Base-by-base conservation (phyloP, 2,888 invertebrate genomes). In the Lypha dubia region DNA sequence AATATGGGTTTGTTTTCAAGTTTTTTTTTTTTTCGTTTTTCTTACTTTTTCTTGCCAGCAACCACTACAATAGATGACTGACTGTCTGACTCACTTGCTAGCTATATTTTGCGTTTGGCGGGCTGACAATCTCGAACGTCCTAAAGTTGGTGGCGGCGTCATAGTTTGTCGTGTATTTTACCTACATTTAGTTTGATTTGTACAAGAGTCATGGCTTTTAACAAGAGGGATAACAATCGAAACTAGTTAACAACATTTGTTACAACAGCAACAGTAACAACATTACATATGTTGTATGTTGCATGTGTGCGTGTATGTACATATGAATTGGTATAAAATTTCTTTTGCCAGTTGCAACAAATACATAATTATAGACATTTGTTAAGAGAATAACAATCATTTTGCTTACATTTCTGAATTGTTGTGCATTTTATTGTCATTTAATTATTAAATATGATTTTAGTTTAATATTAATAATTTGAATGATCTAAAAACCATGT, bases 161-260 rank as follows among this genome's bases (percentile, higher is more conserved):
- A n/a, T n/a, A n/a, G n/a, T n/a, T n/a, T 58, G 65, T 65, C 71
- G 56, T 71, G 62, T 49, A 67, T 58, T 80, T 74, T 80, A 80
- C 80, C 80, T 67, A 80, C 80, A 41, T 80, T 80, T 73, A 51
- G 17, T 3, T 41, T 51, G 38, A 38, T 60, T n/a, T 56, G 15
- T 51, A 41, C 41, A 60, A 67, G 51, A 80, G 17, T 67, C 73
- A 74, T 80, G 80, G 49, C 67, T 80, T 74, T 67, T 22, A 28
- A 60, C 44, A 17, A 28, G n/a, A n/a, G 73, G 73, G 80, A 80
- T 80, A 80, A 74, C 80, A 67, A 74, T 80, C 80, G 74, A 51
- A n/a, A 67, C 67, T 74, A 67, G 73, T 80, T 74, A 80, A 80
- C 73, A 74, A 73, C 28, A 60, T 60, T 73, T 53, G 4, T 71